phyloP scores from a whole-genome alignment of 1,140 invertebrate genomes.

The Lycorma delicatula region DNA sequence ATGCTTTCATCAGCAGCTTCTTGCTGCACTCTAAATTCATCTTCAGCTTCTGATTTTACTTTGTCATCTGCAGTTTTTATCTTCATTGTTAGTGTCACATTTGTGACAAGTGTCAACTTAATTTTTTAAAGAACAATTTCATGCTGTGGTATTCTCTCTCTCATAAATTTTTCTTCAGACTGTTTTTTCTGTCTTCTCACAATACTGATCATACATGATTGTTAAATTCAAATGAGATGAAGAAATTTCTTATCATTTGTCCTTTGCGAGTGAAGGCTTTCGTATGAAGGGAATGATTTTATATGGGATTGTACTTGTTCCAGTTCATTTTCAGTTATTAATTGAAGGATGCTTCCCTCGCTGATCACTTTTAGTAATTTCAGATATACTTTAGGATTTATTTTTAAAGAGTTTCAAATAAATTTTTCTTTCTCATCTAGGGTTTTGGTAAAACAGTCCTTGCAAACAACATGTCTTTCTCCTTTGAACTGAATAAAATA shows the following conservation, averaged over 20 bases:
- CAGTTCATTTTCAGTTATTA: neutral
- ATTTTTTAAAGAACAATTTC: neutral
- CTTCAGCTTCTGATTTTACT: neutral
- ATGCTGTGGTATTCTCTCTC: neutral
- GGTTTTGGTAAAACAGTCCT: neutral
- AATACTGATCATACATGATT: neutral
- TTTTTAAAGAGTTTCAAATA: neutral
- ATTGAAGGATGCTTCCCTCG: neutral
- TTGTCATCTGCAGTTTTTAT: neutral
- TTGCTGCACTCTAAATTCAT: neutral
- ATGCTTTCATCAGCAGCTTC: neutral
- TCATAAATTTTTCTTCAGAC: neutral
- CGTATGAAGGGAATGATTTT: neutral
- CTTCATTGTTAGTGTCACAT: neutral
- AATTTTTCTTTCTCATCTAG: neutral
- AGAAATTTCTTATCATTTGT: neutral
- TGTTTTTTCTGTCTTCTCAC: neutral
- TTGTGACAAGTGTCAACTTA: neutral
- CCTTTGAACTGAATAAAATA: neutral
- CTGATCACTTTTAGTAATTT: neutral
- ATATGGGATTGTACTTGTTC: neutral
- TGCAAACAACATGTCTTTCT: neutral
- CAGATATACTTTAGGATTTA: neutral
- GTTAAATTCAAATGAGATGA: neutral
- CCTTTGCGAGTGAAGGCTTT: constrained; percentile 2